These are phyloP conservation scores for Ibycter americanus DNA, from an alignment of 2,797 vertebrate genomes.

Conservation along the genomic window DNA sequence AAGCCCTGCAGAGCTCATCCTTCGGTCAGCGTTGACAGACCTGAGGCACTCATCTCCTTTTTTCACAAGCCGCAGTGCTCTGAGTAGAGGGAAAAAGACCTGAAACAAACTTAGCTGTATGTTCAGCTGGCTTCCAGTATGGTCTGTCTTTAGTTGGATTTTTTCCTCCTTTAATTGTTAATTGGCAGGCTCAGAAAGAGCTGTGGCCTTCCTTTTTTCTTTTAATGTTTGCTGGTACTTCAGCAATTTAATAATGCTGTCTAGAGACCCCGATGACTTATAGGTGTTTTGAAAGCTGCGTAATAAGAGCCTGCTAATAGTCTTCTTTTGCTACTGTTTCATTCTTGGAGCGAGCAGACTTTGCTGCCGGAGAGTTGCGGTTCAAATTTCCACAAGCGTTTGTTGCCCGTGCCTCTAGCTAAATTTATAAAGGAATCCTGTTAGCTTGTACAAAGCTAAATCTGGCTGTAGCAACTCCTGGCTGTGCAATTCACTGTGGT, in stretches of 20 bases:
- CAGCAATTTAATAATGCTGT: not conserved
- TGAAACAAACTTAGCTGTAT: not conserved
- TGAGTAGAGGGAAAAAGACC: not conserved
- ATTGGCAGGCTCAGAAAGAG: not conserved
- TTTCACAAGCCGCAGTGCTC: not conserved
- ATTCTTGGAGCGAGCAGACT: slow-evolving; percentile 34
- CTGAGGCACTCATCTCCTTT: not conserved
- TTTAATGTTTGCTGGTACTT: not conserved
- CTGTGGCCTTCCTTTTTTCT: not conserved
- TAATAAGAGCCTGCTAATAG: slow-evolving; percentile 22
- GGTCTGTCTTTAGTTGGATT: not conserved
- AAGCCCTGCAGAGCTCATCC: not conserved
- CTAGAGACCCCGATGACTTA: not conserved
- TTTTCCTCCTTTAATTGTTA: not conserved
- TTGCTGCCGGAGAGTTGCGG: slow-evolving; percentile 3
- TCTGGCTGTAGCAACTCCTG: slow-evolving; percentile 53
- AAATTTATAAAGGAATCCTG: slow-evolving; percentile 73
- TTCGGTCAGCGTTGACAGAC: not conserved
- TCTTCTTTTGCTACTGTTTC: slow-evolving; percentile 30
- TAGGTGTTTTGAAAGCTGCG: slow-evolving; percentile 14
- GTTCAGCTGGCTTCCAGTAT: not conserved
- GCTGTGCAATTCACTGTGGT: slow-evolving; percentile 2
- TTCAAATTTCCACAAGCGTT: slow-evolving; percentile 62
- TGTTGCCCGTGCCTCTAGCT: slow-evolving; percentile 51
- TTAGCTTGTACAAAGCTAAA: slow-evolving; percentile 59